Conservation (phyloP, 2,797 vertebrate species). For the Calcarius lapponicus region DNA sequence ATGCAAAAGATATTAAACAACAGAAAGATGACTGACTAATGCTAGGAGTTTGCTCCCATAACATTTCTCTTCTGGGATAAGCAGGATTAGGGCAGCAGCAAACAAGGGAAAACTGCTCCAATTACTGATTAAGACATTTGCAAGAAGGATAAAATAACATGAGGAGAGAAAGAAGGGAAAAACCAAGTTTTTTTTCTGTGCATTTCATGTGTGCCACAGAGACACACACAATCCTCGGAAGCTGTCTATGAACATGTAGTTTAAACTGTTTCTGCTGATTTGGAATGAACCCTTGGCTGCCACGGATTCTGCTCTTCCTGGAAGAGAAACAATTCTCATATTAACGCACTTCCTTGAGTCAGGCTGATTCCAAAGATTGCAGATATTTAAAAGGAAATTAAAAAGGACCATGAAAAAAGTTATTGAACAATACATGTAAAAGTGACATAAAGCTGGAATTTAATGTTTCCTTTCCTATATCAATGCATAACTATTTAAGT, state of each 20-base stretch:
- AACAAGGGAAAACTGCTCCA: background rate
- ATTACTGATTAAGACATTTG: background rate
- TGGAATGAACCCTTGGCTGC: background rate
- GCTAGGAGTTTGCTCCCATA: background rate
- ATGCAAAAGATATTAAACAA: background rate
- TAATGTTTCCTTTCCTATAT: background rate
- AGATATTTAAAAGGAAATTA: background rate
- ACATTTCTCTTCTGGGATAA: background rate
- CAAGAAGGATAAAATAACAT: background rate
- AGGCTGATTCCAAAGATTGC: background rate
- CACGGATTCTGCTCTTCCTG: background rate
- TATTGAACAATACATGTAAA: background rate
- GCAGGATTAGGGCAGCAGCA: background rate
- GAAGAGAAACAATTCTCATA: background rate
- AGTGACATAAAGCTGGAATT: background rate
- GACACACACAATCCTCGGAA: background rate
- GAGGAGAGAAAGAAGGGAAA: too few species aligned
- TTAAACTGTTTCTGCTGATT: background rate
- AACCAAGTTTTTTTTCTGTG: rapidly evolving
- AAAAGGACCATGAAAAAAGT: background rate
- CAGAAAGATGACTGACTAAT: background rate
- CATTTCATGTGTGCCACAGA: background rate
- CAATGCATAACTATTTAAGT: background rate
- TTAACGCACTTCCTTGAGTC: background rate
- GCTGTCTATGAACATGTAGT: background rate